Base-by-base conservation (phyloP, 2,888 invertebrate genomes). In the Netelia fuscicornis region DNA sequence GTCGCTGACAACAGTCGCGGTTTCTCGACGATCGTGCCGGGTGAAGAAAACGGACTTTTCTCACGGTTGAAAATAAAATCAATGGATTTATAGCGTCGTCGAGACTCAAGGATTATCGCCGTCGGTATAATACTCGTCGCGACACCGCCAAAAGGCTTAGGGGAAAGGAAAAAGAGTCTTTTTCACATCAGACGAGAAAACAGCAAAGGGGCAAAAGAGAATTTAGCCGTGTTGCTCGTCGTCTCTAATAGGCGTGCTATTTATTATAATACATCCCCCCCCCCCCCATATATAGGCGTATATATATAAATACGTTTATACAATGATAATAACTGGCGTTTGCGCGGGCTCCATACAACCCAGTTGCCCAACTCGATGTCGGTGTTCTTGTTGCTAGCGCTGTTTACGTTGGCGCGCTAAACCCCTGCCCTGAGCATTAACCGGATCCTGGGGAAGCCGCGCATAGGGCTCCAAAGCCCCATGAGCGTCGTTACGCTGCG, bases 401-500 rank as follows among this genome's bases (percentile, higher is more conserved):
- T 89, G 90, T 91, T 91, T 91, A 90, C 90, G 91, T 86, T 90
- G 85, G 70, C 86, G 87, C 84, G 87, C 89, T 91, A 91, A 91
- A 89, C 88, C 84, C 85, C 83, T 85, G 89, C 86, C 86, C 70
- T 88, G 86, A 84, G 91, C 90, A 90, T 91, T 91, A 91, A 91
- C 89, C 86, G 87, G 88, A 89, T 89, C 86, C 88, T 84, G 75
- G 77, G 85, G 89, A 89, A 90, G 89, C 90, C 90, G 86, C 90
- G 89, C 89, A 89, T 88, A 84, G 88, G 84, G 78, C 70, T 80
- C 88, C 88, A 90, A 91, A 91, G 90, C 90, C 89, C 90, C 89
- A 86, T 91, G 89, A 91, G 91, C 90, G 88, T 90, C 89, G 91
- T 90, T 90, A 90, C 89, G 88, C 90, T 87, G 86, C 89, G 90